A percentile compares a stretch with the other conserved stretches of the same genome.
Conservation (phyloP, 2,113 vertebrate genomes). For the Takifugu bimaculatus region DNA sequence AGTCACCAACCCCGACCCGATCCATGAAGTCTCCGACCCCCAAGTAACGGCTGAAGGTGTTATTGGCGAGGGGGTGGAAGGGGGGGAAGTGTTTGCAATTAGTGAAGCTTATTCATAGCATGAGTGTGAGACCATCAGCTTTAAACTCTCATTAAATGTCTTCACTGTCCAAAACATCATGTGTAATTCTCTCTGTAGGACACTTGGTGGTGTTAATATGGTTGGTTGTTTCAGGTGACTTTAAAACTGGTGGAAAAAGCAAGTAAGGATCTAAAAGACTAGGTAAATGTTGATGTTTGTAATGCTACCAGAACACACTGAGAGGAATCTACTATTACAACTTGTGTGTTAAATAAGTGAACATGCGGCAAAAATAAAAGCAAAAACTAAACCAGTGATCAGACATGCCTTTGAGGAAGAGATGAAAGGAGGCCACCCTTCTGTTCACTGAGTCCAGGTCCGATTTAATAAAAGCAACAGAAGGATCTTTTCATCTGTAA, state of each 20-base stretch:
- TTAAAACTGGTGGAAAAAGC: conserved; percentile 9
- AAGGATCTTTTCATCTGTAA: too few relatives aligned
- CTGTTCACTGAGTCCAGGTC: too few relatives aligned
- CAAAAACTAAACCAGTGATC: background rate
- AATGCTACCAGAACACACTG: background rate
- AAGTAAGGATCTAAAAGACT: background rate
- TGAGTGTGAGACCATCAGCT: conserved; percentile 49
- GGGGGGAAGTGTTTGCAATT: conserved; percentile 8
- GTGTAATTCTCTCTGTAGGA: background rate
- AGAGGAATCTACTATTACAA: conserved; percentile 4
- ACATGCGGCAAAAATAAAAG: background rate
- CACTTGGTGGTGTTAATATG: background rate
- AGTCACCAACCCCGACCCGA: conserved; percentile 30
- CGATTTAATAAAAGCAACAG: too few relatives aligned
- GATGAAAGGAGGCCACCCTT: background rate
- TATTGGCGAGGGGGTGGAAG: conserved; percentile 61
- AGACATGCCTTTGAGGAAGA: background rate
- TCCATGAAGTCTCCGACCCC: conserved; percentile 51
- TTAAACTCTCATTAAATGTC: conserved; percentile 34
- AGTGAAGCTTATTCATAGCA: conserved; percentile 31
- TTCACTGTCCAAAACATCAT: background rate
- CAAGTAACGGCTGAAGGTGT: too few relatives aligned
- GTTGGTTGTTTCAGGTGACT: conserved; percentile 2
- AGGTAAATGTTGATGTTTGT: conserved; percentile 26
- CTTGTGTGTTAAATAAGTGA: background rate